phyloP scores from a whole-genome alignment of 1,140 invertebrate genomes.

The Eciton burchellii region DNA sequence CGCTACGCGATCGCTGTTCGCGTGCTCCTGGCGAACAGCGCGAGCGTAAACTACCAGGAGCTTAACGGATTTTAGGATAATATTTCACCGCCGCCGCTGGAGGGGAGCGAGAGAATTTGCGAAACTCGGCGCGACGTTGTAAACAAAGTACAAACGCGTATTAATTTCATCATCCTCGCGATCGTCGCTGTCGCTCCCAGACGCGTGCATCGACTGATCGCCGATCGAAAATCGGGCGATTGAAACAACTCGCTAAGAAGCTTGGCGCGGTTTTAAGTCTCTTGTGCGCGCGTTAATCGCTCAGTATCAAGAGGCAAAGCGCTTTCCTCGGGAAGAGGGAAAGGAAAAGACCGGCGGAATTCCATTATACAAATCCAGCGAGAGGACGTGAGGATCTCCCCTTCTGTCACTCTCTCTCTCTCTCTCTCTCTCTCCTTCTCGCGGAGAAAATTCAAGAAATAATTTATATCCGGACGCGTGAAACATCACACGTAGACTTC shows the following conservation, averaged over 20 bases:
- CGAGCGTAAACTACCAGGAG: background rate
- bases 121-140: background rate
- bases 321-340: constrained; percentile 3
- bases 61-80: constrained; percentile 4
- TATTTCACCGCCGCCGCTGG: background rate
- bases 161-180: background rate
- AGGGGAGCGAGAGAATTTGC: background rate
- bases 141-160: background rate
- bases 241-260: background rate
- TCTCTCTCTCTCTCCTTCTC: background rate
- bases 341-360: constrained; percentile 35
- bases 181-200: no score
- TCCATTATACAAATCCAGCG: constrained; percentile 70
- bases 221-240: background rate
- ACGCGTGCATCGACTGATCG: background rate
- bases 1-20: background rate
- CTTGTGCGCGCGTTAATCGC: background rate
- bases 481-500: constrained; percentile 44
- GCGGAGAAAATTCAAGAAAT: constrained; percentile 64
- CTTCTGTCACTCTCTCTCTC: background rate
- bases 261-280: background rate
- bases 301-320: background rate
- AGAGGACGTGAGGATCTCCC: background rate
- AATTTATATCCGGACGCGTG: constrained; percentile 67
- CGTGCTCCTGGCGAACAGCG: background rate